phyloP scores from a whole-genome alignment of 2,797 vertebrate species.

The Gallinago nigripennis region DNA sequence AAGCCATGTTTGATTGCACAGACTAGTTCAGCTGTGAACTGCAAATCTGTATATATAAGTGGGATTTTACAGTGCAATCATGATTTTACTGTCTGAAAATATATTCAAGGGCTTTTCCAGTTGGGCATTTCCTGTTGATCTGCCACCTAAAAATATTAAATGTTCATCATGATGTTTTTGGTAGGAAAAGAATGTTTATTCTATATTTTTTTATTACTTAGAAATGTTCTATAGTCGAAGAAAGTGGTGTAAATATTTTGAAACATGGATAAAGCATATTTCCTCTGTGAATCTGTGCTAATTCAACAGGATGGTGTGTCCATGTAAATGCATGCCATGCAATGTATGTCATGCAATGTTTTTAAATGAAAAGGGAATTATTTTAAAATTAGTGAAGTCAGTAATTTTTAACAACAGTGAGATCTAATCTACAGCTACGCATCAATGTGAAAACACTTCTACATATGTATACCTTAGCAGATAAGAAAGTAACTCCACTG shows the following conservation, averaged over 20 bases:
- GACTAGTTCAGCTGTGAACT: neutral
- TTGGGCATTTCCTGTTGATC: neutral
- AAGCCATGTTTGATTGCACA: neutral
- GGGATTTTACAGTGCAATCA: neutral
- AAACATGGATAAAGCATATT: neutral
- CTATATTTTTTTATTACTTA: neutral
- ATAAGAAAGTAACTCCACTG: neutral
- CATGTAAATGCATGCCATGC: neutral
- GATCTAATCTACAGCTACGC: neutral
- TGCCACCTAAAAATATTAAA: neutral
- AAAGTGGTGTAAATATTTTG: neutral
- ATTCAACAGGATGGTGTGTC: neutral
- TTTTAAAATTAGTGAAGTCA: neutral
- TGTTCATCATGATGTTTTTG: accelerated
- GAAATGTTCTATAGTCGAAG: neutral
- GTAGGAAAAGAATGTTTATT: neutral
- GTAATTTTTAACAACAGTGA: neutral
- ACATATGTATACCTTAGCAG: neutral
- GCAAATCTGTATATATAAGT: neutral
- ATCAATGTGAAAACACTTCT: neutral
- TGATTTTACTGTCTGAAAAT: neutral
- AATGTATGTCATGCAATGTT: neutral
- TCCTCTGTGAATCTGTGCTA: neutral
- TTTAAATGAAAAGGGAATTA: neutral
- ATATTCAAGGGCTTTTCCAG: neutral